A percentile compares a stretch with the other conserved stretches of the same genome.
Evolutionary conservation across 2,113 vertebrate genomes (phyloP).

Genomic region (Hemichromis elongatus): DNA sequence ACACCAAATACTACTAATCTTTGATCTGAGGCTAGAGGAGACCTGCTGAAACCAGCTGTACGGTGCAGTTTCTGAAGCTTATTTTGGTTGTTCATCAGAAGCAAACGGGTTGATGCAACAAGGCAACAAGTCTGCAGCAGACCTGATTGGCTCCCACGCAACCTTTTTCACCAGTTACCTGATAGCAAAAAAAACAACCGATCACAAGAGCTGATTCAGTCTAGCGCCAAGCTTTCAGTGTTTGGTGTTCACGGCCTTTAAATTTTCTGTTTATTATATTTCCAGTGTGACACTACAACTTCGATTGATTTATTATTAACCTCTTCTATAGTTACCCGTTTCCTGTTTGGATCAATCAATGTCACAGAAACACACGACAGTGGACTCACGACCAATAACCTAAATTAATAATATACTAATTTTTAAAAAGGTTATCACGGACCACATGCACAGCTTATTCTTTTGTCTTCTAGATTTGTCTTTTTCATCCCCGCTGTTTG

Average conservation of each 20-base stretch:
- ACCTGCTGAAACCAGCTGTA: neutral
- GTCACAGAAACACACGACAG: neutral
- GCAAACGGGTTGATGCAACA: neutral
- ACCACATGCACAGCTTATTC: too few species aligned
- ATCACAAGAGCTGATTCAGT: neutral
- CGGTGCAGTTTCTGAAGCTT: neutral
- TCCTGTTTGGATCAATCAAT: neutral
- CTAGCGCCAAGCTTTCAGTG: neutral
- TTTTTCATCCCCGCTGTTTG: neutral
- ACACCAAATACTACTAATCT: neutral
- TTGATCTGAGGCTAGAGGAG: neutral
- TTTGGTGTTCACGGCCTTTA: neutral
- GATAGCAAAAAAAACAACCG: neutral
- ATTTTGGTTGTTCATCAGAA: rapidly evolving
- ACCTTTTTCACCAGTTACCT: rapidly evolving
- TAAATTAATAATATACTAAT: too few species aligned
- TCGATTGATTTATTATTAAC: neutral
- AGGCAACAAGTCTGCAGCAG: rapidly evolving
- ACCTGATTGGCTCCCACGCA: neutral
- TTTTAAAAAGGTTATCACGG: neutral
- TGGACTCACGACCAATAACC: neutral
- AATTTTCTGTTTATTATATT: neutral
- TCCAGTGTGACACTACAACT: neutral
- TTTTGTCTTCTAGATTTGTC: rapidly evolving
- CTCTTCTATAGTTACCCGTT: neutral